Percentiles rank a stretch among this genome's conserved stretches.
These are phyloP conservation scores for Lasioglossum lativentre DNA, from an alignment of 2,888 invertebrate species.

Conservation along the genomic window DNA sequence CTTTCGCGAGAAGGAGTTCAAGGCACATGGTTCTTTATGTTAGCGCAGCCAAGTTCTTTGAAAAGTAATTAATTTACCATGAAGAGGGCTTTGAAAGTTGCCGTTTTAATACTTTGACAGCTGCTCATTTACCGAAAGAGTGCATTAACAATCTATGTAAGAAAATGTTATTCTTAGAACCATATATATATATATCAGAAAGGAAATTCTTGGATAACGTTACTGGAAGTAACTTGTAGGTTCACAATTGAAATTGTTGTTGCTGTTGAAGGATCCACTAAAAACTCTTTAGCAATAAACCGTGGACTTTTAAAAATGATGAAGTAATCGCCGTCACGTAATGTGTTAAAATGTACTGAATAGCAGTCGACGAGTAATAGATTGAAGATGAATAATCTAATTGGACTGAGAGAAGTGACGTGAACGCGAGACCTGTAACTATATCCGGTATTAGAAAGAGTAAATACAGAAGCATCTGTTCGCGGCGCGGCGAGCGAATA, in stretches of 20 bases:
- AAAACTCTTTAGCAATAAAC: no score
- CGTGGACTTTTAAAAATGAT: no score
- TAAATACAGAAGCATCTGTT: background rate
- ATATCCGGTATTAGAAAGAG: slow-evolving; percentile 2
- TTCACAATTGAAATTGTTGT: no score
- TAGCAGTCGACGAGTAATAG: background rate
- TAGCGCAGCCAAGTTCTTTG: background rate
- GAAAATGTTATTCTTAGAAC: background rate
- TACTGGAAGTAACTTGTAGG: no score
- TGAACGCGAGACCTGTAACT: background rate
- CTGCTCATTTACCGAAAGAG: background rate
- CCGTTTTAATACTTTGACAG: background rate
- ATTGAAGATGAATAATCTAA: background rate
- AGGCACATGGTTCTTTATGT: background rate
- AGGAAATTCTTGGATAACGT: no score
- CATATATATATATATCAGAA: no score
- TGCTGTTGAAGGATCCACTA: no score
- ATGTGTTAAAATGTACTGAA: background rate
- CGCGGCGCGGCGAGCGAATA: slow-evolving; percentile 1
- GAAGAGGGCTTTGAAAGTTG: background rate
- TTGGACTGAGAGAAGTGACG: background rate
- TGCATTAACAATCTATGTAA: background rate
- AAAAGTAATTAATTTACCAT: background rate
- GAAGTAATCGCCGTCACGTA: no score
- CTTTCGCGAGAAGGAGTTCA: background rate